Evolutionary conservation across 1,140 invertebrate species (phyloP), one percentile per base, ranked within the genome.

Genomic region (Subanguina moxae): DNA sequence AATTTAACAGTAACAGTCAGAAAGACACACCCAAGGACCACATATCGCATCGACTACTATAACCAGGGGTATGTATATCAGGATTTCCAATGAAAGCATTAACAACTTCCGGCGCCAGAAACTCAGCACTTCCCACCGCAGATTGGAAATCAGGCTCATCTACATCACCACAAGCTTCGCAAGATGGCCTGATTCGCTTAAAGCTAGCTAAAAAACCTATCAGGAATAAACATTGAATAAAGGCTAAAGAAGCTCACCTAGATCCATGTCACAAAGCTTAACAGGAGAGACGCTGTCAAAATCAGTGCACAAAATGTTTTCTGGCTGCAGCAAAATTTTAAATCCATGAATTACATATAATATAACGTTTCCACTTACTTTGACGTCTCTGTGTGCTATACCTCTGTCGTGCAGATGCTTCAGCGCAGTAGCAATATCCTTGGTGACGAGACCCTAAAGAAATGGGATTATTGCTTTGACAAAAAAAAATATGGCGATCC

Each of bases 21-120:
- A 38, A 38, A 38, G 11, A 38, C 32, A 3, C 32, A 38, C 32
- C 32, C 32, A 38, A 38, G 32, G 32, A 38, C 94, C 94, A 98
- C 67, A 97, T 86, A 85, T 98, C 94, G 85, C 94, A 97, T 62
- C 92, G 89, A 85, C 97, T 97, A 86, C 97, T 93, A 84, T 97
- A 97, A 13, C 86, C 85, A 21, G 83, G 76, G 32, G 11, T 38
- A 3, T 38, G 3, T 11, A 38, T 5, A 11, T 38, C 11, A 65
- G 90, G 89, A 73, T 90, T 89, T 28, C 90, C 91, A 76, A 93
- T 89, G 87, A 97, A 97, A 62, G 94, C 90, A 74, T 94, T 92
- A 38, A 98, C 94, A 45, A 98, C 93, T 85, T 98, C 94, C 0
- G 94, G 94, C 30, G 94, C 94, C 94, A 98, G 97, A 84, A 95